phyloP scores from a whole-genome alignment of 2,888 invertebrate genomes.

The Coenonympha arcania region DNA sequence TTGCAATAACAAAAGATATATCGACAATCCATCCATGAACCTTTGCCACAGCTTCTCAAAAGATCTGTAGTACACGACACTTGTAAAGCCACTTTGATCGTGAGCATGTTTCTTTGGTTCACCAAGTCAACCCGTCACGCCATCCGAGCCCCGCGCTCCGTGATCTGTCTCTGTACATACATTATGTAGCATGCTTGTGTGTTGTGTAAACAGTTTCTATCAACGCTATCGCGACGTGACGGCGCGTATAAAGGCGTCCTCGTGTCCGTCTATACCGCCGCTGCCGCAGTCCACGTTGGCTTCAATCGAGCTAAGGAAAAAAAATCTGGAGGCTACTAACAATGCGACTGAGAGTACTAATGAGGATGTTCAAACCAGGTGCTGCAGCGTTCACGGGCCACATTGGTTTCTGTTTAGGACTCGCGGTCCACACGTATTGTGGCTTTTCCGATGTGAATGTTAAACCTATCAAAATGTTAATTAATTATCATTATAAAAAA shows the following conservation, averaged over 20 bases:
- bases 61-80: no score
- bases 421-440: background rate
- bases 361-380: conserved; percentile 64
- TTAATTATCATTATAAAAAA: no score
- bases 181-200: conserved; percentile 30
- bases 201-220: conserved; percentile 82
- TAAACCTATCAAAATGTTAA: no score
- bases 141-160: background rate
- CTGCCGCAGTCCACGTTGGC: conserved; percentile 62
- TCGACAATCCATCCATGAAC: no score
- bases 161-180: conserved; percentile 12
- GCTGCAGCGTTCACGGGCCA: conserved; percentile 47
- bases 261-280: conserved; percentile 83
- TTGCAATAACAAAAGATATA: background rate
- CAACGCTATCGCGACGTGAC: conserved; percentile 89
- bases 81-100: background rate
- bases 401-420: conserved; percentile 30
- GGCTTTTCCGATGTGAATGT: background rate
- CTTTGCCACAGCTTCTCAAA: no score
- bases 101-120: background rate
- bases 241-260: conserved; percentile 90
- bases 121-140: conserved; percentile 8
- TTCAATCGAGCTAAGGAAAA: conserved; percentile 48
- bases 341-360: conserved; percentile 53
- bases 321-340: conserved; percentile 53